Evolutionary conservation across 2,888 invertebrate species (phyloP).

Genomic region (Incurvaria masculella): DNA sequence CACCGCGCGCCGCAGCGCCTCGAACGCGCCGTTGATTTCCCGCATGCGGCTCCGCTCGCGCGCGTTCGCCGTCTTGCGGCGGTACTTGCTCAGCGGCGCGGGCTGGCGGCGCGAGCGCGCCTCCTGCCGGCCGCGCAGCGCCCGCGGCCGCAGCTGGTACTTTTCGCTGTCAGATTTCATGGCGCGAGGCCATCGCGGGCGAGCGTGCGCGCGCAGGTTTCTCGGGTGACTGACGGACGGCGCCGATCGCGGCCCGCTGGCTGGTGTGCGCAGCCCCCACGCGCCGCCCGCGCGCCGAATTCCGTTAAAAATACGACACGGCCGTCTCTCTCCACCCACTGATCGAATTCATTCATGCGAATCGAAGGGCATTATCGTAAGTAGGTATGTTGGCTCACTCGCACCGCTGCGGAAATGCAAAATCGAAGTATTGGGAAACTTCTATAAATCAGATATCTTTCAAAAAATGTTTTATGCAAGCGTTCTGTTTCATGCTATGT

Average conservation of each 20-base stretch:
- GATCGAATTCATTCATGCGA: not conserved
- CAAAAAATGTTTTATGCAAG: too few species aligned
- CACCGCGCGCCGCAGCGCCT: slow-evolving; percentile 72
- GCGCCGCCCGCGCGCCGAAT: slow-evolving; percentile 31
- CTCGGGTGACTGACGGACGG: not conserved
- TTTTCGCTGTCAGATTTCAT: slow-evolving; percentile 39
- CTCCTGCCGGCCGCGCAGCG: slow-evolving; percentile 43
- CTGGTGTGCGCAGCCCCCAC: slow-evolving; percentile 24
- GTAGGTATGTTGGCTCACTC: slow-evolving; percentile 45
- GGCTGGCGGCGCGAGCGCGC: slow-evolving; percentile 61
- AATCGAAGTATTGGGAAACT: too few species aligned
- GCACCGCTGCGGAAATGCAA: slow-evolving; percentile 47
- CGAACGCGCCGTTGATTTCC: slow-evolving; percentile 88
- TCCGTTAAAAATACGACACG: slow-evolving; percentile 46
- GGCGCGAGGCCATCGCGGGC: slow-evolving; percentile 6
- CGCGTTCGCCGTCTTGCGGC: slow-evolving; percentile 87
- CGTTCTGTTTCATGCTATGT: too few species aligned
- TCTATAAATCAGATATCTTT: too few species aligned
- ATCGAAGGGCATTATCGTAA: too few species aligned
- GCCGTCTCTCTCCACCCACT: not conserved
- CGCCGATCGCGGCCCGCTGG: slow-evolving; percentile 15
- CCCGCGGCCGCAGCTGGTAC: slow-evolving; percentile 53
- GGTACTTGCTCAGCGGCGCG: slow-evolving; percentile 81
- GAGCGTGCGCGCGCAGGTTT: slow-evolving; percentile 8
- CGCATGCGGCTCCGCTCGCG: slow-evolving; percentile 84